Conservation (phyloP, 2,113 vertebrate genomes). For the Podarcis muralis region DNA sequence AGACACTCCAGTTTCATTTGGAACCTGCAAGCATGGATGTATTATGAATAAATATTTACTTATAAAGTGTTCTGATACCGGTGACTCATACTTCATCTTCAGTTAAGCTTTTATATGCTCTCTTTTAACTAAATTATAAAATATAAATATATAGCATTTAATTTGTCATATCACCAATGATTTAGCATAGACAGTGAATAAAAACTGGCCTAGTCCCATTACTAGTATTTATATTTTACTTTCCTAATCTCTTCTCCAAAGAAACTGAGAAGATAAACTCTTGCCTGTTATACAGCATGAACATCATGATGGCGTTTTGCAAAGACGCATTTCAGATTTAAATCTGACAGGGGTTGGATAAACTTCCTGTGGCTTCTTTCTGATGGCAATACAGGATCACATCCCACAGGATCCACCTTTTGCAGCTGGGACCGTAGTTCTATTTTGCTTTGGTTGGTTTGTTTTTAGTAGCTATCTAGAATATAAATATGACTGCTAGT, state of each 20-base stretch:
- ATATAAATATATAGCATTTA: not conserved
- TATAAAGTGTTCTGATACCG: not conserved
- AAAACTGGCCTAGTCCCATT: not conserved
- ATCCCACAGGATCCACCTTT: not conserved
- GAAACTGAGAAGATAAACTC: not conserved
- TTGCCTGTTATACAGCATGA: not conserved
- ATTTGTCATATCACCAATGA: not conserved
- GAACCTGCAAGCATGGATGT: not conserved
- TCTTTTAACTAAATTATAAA: not conserved
- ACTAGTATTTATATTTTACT: not conserved
- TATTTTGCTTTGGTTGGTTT: not conserved
- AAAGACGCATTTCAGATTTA: not conserved
- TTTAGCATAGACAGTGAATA: not conserved
- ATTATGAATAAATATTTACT: not conserved
- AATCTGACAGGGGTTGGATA: not conserved
- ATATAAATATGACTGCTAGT: not conserved
- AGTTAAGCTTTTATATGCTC: not conserved
- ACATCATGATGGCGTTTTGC: not conserved
- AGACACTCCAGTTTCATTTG: not conserved
- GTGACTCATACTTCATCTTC: not conserved
- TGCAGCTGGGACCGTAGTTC: not conserved
- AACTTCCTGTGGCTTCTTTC: too few relatives aligned
- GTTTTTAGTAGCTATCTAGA: constrained; percentile 1
- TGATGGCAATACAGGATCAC: too few relatives aligned
- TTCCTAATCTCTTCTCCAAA: not conserved